A percentile compares a stretch with the other conserved stretches of the same genome.
phyloP scores from a whole-genome alignment of 1,140 invertebrate species.

The Whitmania pigra region DNA sequence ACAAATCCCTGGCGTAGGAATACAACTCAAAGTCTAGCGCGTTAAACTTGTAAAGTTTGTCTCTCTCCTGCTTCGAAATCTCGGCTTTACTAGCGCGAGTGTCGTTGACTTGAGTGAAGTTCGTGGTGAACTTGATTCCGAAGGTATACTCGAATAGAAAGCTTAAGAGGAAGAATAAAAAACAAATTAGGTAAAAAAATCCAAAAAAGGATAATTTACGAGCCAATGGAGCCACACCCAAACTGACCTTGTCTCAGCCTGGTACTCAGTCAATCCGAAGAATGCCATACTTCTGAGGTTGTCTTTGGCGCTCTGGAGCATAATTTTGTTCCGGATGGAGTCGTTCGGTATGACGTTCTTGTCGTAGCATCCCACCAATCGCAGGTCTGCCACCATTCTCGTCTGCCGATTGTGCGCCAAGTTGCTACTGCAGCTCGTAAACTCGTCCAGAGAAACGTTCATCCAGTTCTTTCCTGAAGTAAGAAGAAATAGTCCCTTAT shows the following conservation, averaged over 20 bases:
- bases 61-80: constrained; percentile 14
- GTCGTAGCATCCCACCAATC: constrained; percentile 88
- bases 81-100: constrained; percentile 34
- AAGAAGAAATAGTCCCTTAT: neutral
- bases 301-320: constrained; percentile 82
- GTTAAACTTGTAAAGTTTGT: constrained; percentile 48
- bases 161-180: neutral
- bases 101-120: constrained; percentile 31
- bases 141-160: constrained; percentile 97
- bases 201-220: too few relatives aligned
- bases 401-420: constrained; percentile 90
- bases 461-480: constrained; percentile 33
- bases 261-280: constrained; percentile 89
- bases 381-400: constrained; percentile 78
- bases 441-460: constrained; percentile 63
- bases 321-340: constrained; percentile 54
- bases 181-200: neutral
- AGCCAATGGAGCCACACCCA: too few relatives aligned
- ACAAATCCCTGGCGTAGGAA: constrained; percentile 75
- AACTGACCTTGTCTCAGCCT: constrained; percentile 64
- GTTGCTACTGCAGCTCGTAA: constrained; percentile 78
- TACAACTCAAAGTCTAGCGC: constrained; percentile 82
- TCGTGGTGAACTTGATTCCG: constrained; percentile 53
- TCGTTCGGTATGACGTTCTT: constrained; percentile 54
- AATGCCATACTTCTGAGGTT: constrained; percentile 89